Evolutionary conservation across 2,113 vertebrate genomes (phyloP).

Genomic region (Accipiter virgatus): DNA sequence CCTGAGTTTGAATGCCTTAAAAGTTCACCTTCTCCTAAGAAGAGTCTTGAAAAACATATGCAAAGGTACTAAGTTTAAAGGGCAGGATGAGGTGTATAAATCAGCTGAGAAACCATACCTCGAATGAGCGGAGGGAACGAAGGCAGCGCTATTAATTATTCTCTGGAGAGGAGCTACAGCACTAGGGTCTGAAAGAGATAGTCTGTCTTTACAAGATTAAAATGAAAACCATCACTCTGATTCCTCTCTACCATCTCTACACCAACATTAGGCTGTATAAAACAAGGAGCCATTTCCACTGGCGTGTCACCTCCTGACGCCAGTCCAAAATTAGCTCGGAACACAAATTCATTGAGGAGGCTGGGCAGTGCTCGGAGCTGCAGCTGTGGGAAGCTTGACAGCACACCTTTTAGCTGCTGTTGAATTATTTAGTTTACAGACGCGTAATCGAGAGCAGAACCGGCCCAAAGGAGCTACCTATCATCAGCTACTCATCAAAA

Average conservation of each 20-base stretch:
- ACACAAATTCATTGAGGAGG: neutral
- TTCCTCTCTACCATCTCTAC: neutral
- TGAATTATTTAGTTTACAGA: neutral
- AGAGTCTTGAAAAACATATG: neutral
- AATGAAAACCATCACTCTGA: rapidly evolving
- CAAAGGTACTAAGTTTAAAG: neutral
- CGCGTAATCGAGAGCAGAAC: neutral
- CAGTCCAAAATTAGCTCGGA: neutral
- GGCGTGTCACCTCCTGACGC: neutral
- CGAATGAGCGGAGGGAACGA: rapidly evolving
- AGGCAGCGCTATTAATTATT: rapidly evolving
- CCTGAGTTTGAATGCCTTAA: neutral
- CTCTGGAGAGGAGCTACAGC: neutral
- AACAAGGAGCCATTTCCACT: neutral
- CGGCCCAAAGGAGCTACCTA: neutral
- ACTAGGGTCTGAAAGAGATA: neutral
- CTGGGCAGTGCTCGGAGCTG: neutral
- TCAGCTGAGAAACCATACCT: neutral
- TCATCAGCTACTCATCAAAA: neutral
- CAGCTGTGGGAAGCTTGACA: neutral
- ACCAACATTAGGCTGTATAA: neutral
- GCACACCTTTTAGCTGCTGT: neutral
- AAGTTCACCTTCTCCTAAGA: neutral
- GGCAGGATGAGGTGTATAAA: neutral
- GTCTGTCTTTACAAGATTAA: neutral